phyloP scores from a whole-genome alignment of 1,140 invertebrate genomes.

The Reticulitermes speratus region DNA sequence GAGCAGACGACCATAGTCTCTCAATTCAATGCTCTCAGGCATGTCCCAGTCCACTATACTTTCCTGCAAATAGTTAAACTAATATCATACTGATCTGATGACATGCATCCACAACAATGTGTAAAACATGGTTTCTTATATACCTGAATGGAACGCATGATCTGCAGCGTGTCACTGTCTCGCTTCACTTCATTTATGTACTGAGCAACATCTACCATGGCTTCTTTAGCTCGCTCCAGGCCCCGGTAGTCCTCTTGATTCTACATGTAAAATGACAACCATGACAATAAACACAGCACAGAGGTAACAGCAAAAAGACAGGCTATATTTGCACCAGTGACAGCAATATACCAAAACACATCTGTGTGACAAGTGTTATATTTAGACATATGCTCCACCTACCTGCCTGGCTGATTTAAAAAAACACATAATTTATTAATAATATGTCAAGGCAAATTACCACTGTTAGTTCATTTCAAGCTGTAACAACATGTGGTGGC shows the following conservation, averaged over 20 bases:
- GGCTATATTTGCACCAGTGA: too few relatives aligned
- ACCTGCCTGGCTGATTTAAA: too few relatives aligned
- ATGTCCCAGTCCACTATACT: constrained; percentile 81
- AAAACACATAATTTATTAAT: too few relatives aligned
- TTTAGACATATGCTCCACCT: too few relatives aligned
- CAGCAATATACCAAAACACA: too few relatives aligned
- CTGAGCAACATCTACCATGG: constrained; percentile 94
- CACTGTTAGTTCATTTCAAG: too few relatives aligned
- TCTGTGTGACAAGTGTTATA: too few relatives aligned
- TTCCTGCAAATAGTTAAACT: constrained; percentile 51
- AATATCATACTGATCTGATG: background rate
- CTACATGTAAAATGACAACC: constrained; percentile 57
- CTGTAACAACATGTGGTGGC: too few relatives aligned
- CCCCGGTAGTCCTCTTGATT: constrained; percentile 79
- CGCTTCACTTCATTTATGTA: constrained; percentile 99
- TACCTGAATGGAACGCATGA: constrained; percentile 87
- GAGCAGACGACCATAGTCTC: constrained; percentile 86
- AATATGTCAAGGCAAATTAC: too few relatives aligned
- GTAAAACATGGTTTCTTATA: background rate
- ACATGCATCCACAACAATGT: background rate
- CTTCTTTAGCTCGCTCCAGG: constrained; percentile 85
- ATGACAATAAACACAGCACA: background rate
- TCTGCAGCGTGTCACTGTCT: constrained; percentile 88
- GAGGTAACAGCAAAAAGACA: too few relatives aligned
- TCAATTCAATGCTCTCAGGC: constrained; percentile 73